A percentile compares a stretch with the other conserved stretches of the same genome.
phyloP scores from a whole-genome alignment of 2,888 invertebrate species.

The Metalampra italica region DNA sequence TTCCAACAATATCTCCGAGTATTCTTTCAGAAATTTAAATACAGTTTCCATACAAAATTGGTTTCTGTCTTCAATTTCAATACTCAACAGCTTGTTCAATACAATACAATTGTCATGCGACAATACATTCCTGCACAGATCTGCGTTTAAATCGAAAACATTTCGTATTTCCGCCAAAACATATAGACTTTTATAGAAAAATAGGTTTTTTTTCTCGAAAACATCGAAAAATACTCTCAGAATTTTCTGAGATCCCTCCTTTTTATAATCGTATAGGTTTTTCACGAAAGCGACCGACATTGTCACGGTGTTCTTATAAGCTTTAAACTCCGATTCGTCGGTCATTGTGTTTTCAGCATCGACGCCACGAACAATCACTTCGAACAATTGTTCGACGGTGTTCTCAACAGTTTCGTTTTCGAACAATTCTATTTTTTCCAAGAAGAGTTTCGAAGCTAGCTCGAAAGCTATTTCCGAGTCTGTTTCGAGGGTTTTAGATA shows the following conservation, averaged over 20 bases:
- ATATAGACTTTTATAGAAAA: conserved; percentile 14
- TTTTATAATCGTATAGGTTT: conserved; percentile 12
- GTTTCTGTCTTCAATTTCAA: conserved; percentile 6
- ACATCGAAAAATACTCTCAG: conserved; percentile 11
- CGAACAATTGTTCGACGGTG: conserved; percentile 17
- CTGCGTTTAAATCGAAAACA: conserved; percentile 17
- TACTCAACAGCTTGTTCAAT: conserved; percentile 14
- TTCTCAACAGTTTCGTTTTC: conserved; percentile 6
- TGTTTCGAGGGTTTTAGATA: conserved; percentile 25
- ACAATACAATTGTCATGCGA: conserved; percentile 14
- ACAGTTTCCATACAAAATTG: conserved; percentile 21
- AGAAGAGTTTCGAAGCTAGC: conserved; percentile 25
- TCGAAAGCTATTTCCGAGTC: conserved; percentile 25
- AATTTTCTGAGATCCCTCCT: neutral
- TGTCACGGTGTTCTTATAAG: conserved; percentile 18
- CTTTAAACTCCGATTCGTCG: conserved; percentile 2
- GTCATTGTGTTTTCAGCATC: neutral
- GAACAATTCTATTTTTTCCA: conserved; percentile 42
- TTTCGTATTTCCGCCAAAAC: conserved; percentile 17
- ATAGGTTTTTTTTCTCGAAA: conserved; percentile 3
- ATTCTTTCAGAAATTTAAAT: conserved; percentile 34
- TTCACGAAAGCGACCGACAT: conserved; percentile 20
- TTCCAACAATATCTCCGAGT: conserved; percentile 26
- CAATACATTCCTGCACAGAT: conserved; percentile 17
- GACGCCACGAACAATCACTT: conserved; percentile 7